Evolutionary conservation across 2,113 vertebrate genomes (phyloP).

Genomic region (Dendrocopos noguchii): DNA sequence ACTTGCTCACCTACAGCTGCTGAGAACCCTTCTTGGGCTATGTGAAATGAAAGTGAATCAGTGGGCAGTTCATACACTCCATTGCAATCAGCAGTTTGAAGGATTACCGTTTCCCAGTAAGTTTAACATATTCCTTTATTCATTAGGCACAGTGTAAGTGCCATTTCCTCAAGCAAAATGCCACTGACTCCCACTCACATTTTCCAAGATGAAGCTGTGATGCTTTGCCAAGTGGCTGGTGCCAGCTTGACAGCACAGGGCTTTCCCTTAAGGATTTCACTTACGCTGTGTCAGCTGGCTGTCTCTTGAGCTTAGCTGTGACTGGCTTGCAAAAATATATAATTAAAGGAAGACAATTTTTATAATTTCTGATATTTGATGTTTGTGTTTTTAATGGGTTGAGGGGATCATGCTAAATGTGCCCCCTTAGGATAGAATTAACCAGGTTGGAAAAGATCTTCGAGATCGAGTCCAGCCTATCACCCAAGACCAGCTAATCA

Average conservation of each 20-base stretch:
- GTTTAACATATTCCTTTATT: neutral
- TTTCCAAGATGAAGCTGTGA: neutral
- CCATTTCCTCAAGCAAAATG: constrained; percentile 33
- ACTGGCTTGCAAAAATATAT: neutral
- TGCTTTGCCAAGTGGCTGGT: constrained; percentile 9
- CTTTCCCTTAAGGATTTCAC: constrained; percentile 17
- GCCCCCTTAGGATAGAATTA: neutral
- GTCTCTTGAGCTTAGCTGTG: neutral
- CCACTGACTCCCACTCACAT: neutral
- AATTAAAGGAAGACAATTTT: neutral
- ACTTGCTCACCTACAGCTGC: neutral
- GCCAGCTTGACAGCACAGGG: neutral
- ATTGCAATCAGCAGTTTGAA: neutral
- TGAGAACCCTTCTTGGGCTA: neutral
- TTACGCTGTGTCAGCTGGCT: neutral
- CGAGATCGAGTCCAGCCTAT: no score
- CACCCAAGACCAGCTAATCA: no score
- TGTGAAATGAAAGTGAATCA: neutral
- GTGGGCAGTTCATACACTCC: neutral
- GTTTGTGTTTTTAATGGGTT: neutral
- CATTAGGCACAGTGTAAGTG: neutral
- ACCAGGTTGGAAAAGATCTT: no score
- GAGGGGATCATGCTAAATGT: constrained; percentile 7
- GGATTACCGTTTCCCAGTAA: neutral
- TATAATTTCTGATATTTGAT: neutral